phyloP scores from a whole-genome alignment of 2,113 vertebrate genomes.

The Chloroceryle aenea region DNA sequence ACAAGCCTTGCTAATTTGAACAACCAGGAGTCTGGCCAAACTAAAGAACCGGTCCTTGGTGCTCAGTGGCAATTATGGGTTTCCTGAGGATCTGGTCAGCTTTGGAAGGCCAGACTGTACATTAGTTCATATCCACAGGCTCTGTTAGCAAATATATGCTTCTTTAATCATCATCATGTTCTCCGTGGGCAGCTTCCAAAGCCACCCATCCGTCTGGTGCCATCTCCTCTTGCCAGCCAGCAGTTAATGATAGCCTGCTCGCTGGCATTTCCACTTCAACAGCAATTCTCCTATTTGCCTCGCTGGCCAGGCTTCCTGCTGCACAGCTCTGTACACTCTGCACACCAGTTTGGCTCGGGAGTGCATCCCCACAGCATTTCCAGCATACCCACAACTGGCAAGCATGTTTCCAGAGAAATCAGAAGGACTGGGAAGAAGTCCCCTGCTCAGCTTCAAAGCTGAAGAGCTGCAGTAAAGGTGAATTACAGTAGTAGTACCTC shows the following conservation, averaged over 20 bases:
- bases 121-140: background rate
- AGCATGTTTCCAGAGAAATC: background rate
- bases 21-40: background rate
- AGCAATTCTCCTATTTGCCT: background rate
- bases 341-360: background rate
- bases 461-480: background rate
- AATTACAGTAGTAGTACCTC: rapidly evolving
- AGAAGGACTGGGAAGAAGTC: background rate
- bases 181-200: background rate
- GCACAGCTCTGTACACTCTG: background rate
- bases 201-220: background rate
- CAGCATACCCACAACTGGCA: background rate
- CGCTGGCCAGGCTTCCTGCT: background rate
- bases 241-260: background rate
- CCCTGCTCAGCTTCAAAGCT: background rate
- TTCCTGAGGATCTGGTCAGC: conserved; percentile 25
- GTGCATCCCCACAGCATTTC: background rate
- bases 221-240: background rate
- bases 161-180: background rate
- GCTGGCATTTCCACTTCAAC: background rate
- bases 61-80: background rate
- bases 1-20: background rate
- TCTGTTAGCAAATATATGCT: background rate
- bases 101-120: background rate
- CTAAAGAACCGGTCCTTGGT: background rate